A percentile compares a stretch with the other conserved stretches of the same genome.
These are phyloP conservation scores for Indicator maculatus DNA, from an alignment of 2,113 vertebrate genomes.

Conservation along the genomic window DNA sequence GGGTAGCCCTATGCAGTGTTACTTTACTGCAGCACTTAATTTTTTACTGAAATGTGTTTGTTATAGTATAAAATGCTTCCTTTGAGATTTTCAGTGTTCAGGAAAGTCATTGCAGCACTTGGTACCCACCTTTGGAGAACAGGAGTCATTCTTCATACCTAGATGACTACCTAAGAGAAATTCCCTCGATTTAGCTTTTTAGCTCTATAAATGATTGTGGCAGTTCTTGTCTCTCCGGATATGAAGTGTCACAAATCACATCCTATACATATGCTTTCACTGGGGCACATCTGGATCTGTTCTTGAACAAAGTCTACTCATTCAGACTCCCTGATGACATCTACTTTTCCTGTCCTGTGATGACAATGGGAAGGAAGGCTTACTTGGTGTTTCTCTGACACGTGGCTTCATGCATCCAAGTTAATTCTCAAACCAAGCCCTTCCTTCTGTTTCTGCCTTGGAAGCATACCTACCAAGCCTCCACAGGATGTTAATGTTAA, in stretches of 20 bases:
- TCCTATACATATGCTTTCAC: rapidly evolving
- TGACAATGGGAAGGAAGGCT: neutral
- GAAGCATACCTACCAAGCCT: neutral
- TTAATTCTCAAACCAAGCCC: neutral
- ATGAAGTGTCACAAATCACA: neutral
- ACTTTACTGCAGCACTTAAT: neutral
- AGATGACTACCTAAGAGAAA: neutral
- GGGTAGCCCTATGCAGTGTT: neutral
- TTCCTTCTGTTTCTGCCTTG: neutral
- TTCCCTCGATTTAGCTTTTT: neutral
- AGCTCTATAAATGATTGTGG: neutral
- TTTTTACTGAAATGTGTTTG: neutral
- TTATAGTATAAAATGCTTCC: neutral
- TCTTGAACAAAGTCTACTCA: neutral
- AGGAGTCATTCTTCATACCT: neutral
- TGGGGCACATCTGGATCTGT: neutral
- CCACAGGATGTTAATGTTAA: neutral
- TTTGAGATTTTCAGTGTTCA: neutral
- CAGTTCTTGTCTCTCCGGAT: neutral
- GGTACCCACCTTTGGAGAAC: neutral
- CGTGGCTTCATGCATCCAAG: neutral
- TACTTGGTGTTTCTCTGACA: neutral
- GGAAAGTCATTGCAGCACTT: neutral
- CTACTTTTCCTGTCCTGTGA: neutral
- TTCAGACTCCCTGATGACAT: neutral